Percentiles rank a stretch among this genome's conserved stretches.
phyloP scores from a whole-genome alignment of 2,888 invertebrate species.

The Synanthedon myopaeformis region DNA sequence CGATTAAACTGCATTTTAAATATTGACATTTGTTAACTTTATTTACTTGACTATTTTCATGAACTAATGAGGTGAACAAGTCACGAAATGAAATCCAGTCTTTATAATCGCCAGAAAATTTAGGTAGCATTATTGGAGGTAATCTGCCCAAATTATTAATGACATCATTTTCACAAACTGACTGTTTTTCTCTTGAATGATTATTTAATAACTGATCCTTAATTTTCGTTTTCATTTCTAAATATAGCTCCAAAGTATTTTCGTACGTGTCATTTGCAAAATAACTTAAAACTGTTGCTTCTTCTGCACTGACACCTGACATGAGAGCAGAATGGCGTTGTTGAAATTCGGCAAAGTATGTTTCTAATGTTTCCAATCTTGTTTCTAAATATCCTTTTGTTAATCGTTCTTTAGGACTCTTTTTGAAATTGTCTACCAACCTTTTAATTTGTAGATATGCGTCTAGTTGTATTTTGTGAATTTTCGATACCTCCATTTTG shows the following conservation, averaged over 20 bases:
- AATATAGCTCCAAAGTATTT: not conserved
- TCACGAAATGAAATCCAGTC: not conserved
- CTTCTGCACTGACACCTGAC: not conserved
- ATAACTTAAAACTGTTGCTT: not conserved
- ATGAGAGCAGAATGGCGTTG: not conserved
- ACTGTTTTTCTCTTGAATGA: too few species aligned
- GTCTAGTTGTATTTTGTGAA: not conserved
- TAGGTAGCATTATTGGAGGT: not conserved
- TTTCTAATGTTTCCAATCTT: not conserved
- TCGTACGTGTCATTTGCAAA: not conserved
- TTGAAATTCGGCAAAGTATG: not conserved
- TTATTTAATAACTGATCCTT: not conserved
- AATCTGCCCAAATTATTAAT: not conserved
- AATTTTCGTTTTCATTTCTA: not conserved
- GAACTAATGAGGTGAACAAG: not conserved
- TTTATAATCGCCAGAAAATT: not conserved
- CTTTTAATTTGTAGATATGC: too few species aligned
- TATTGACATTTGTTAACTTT: not conserved
- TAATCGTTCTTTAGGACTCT: not conserved
- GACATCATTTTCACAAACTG: too few species aligned
- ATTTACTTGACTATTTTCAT: not conserved
- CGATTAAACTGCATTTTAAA: not conserved
- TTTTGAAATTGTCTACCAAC: not conserved
- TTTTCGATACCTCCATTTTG: not conserved
- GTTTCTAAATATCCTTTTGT: not conserved